Evolutionary conservation across 2,113 vertebrate genomes (phyloP).

Genomic region (Perognathus longimembris): DNA sequence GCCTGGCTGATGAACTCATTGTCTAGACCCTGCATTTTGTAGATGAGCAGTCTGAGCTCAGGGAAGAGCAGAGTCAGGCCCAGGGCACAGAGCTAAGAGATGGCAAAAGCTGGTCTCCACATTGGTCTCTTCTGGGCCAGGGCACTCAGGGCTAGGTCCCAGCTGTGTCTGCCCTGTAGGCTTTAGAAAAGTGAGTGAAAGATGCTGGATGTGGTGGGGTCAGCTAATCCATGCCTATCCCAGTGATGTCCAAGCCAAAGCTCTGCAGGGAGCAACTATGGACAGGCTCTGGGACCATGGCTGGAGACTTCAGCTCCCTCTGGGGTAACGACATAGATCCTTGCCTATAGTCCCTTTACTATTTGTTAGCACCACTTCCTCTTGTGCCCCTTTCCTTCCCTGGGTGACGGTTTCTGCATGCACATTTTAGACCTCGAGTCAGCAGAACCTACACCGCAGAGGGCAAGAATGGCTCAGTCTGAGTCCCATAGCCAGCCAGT

Average conservation of each 20-base stretch:
- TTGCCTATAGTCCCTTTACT: not conserved
- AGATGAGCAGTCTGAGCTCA: not conserved
- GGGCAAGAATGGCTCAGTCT: too few species aligned
- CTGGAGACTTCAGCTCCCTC: not conserved
- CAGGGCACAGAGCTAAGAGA: not conserved
- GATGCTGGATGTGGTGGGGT: rapidly evolving
- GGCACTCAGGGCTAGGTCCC: not conserved
- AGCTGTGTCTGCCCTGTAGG: rapidly evolving
- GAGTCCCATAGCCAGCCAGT: not conserved
- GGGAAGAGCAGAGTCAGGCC: not conserved
- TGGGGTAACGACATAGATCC: not conserved
- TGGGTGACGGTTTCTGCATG: too few species aligned
- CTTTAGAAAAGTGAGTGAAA: not conserved
- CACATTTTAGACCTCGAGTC: not conserved
- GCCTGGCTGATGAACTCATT: too few species aligned
- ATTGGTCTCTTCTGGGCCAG: not conserved
- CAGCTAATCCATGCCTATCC: rapidly evolving
- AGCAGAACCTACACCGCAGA: not conserved
- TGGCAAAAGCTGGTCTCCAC: not conserved
- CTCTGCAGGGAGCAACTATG: too few species aligned
- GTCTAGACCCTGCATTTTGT: not conserved
- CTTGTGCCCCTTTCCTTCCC: not conserved
- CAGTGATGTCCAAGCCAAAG: not conserved
- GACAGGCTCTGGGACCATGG: rapidly evolving
- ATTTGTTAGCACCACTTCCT: not conserved